These are phyloP conservation scores for Drosophila triauraria DNA, from an alignment of 1,140 invertebrate species.

Conservation along the genomic window DNA sequence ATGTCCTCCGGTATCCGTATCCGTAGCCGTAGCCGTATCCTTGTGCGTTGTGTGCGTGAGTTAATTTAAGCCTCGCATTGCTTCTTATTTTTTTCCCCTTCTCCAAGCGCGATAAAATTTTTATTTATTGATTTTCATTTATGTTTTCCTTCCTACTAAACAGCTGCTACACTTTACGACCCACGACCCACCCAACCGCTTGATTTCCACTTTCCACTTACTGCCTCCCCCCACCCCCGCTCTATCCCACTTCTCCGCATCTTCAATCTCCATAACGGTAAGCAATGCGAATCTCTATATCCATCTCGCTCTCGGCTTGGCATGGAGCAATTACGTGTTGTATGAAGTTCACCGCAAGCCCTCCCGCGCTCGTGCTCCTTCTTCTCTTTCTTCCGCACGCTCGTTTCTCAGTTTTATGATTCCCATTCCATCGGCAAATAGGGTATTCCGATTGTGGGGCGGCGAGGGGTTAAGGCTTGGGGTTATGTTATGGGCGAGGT, in stretches of 20 bases:
- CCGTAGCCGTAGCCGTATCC: not conserved
- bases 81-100: not conserved
- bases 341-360: conserved; percentile 47
- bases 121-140: conserved; percentile 82
- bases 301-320: not conserved
- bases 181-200: conserved; percentile 3
- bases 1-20: conserved; percentile 5
- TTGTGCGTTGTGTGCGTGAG: conserved; percentile 36
- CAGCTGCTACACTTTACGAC: conserved; percentile 71
- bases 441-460: conserved; percentile 19
- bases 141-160: conserved; percentile 71
- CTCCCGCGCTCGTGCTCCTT: not conserved
- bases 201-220: conserved; percentile 7
- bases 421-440: conserved; percentile 30
- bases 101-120: conserved; percentile 63
- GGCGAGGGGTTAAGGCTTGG: conserved; percentile 17
- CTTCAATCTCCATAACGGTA: conserved; percentile 59
- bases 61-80: conserved; percentile 47
- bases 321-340: conserved; percentile 40
- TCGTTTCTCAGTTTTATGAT: conserved; percentile 40
- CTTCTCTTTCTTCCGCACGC: conserved; percentile 1
- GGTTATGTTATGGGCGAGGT: conserved; percentile 46
- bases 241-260: conserved; percentile 36
- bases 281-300: conserved; percentile 30
- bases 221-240: not conserved